Conservation (phyloP, 2,888 invertebrate genomes). For the Hyles lineata region DNA sequence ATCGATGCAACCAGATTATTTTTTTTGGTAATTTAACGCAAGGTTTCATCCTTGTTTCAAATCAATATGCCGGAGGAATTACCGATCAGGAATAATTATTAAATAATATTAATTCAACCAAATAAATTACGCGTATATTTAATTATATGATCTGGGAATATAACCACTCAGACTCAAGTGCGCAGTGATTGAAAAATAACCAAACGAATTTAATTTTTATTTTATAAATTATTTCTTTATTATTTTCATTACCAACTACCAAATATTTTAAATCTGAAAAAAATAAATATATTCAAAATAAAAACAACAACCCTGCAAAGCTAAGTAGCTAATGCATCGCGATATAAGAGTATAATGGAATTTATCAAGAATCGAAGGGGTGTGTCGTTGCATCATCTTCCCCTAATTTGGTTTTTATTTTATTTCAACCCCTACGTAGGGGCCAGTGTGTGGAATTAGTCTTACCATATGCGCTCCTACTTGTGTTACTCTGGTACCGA, state of each 20-base stretch:
- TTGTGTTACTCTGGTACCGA: constrained; percentile 75
- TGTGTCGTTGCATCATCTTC: constrained; percentile 80
- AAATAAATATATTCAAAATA: constrained; percentile 37
- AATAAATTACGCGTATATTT: too few relatives aligned
- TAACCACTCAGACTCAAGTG: too few relatives aligned
- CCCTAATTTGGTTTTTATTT: constrained; percentile 83
- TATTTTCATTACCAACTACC: too few relatives aligned
- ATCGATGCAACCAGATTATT: too few relatives aligned
- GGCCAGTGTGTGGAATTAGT: constrained; percentile 79
- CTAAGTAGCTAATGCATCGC: constrained; percentile 71
- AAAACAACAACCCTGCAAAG: constrained; percentile 52
- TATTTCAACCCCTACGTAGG: constrained; percentile 73
- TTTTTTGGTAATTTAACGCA: too few relatives aligned
- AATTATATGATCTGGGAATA: too few relatives aligned
- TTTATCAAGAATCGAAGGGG: constrained; percentile 84
- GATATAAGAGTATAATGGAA: constrained; percentile 79
- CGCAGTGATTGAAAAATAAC: too few relatives aligned
- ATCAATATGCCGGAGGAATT: too few relatives aligned
- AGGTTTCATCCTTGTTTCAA: too few relatives aligned
- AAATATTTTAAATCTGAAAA: too few relatives aligned
- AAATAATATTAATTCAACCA: too few relatives aligned
- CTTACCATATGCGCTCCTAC: constrained; percentile 83
- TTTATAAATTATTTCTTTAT: constrained; percentile 26
- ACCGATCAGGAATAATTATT: too few relatives aligned
- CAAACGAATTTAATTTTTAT: not conserved